These are phyloP conservation scores for Lethenteron reissneri DNA, from an alignment of 2,113 vertebrate species.

Conservation along the genomic window DNA sequence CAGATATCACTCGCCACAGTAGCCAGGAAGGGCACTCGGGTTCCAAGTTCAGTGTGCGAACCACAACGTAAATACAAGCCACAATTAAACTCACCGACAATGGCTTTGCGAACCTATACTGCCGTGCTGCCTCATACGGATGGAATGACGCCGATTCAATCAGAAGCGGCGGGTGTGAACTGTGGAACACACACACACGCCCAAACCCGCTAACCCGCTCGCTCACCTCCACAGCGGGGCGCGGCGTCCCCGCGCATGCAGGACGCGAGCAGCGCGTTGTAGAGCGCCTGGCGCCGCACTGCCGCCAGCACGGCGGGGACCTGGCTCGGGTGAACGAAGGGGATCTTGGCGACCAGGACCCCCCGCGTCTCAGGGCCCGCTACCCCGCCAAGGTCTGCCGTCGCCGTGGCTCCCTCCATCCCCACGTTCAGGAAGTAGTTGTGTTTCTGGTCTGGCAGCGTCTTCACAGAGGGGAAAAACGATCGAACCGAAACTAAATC, in stretches of 20 bases:
- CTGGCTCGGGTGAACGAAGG: constrained; percentile 73
- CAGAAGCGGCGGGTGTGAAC: too few species aligned
- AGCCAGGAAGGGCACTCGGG: too few species aligned
- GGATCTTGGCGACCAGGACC: constrained; percentile 58
- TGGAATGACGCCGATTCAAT: too few species aligned
- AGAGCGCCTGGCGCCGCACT: constrained; percentile 72
- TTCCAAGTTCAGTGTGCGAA: too few species aligned
- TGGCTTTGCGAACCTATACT: too few species aligned
- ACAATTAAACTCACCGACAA: too few species aligned
- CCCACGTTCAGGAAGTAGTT: constrained; percentile 88
- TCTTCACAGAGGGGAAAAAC: constrained; percentile 21
- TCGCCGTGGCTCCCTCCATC: constrained; percentile 36
- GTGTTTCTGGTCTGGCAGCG: constrained; percentile 85
- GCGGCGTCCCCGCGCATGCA: constrained; percentile 45
- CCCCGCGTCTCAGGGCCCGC: constrained; percentile 30
- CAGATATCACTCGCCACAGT: too few species aligned
- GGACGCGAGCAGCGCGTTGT: constrained; percentile 78
- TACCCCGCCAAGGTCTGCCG: too few species aligned
- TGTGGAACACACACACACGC: not conserved
- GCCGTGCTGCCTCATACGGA: too few species aligned
- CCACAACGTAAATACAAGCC: too few species aligned
- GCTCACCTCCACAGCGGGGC: constrained; percentile 72
- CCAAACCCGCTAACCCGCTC: rapidly evolving
- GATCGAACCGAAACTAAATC: not conserved
- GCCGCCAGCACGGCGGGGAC: constrained; percentile 63